phyloP scores from a whole-genome alignment of 1,140 invertebrate species.

The Platyscapa corneri region DNA sequence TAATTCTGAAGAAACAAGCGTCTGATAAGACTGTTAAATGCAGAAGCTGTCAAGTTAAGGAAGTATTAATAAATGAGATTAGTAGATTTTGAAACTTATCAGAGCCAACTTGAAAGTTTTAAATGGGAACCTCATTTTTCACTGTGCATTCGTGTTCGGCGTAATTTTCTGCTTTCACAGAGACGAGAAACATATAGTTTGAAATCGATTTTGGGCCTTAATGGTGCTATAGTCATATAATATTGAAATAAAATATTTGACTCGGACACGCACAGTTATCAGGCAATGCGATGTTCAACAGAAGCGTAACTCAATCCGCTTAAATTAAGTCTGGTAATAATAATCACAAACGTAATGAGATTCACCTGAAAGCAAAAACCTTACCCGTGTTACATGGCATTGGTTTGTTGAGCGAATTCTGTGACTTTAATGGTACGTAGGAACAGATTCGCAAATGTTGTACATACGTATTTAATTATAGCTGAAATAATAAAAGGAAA shows the following conservation, averaged over 20 bases:
- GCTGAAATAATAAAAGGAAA: not conserved
- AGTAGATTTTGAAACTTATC: slow-evolving; percentile 2
- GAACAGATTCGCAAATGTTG: not conserved
- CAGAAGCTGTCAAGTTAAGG: not conserved
- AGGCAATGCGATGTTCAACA: not conserved
- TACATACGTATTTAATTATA: not conserved
- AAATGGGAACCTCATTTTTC: not conserved
- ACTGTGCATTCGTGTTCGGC: not conserved
- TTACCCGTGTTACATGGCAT: too few relatives aligned
- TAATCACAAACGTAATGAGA: not conserved
- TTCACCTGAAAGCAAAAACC: not conserved
- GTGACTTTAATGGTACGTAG: not conserved
- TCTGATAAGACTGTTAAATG: not conserved
- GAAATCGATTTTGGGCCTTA: not conserved
- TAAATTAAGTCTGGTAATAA: not conserved
- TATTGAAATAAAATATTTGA: not conserved
- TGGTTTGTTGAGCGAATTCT: not conserved
- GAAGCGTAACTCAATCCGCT: not conserved
- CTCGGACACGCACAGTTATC: not conserved
- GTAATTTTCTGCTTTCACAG: not conserved
- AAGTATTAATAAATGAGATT: slow-evolving; percentile 13
- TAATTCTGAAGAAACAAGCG: not conserved
- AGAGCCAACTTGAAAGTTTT: not conserved
- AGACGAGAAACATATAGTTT: not conserved
- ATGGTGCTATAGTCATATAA: not conserved